These are phyloP conservation scores for Ptilonorhynchus violaceus DNA, from an alignment of 2,113 vertebrate genomes.

Conservation along the genomic window DNA sequence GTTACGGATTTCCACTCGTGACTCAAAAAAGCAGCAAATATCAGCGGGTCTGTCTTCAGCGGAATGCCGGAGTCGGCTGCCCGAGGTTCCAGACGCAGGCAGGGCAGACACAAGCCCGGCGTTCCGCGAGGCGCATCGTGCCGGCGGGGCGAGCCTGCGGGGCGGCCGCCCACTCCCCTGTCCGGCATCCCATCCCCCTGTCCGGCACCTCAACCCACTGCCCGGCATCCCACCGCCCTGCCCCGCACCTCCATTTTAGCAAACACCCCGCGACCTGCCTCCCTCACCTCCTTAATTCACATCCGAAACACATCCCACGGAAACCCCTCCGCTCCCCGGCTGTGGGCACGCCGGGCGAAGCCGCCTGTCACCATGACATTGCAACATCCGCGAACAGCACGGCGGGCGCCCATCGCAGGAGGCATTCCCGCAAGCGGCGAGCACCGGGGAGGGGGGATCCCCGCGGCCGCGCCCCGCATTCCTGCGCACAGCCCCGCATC, in stretches of 20 bases:
- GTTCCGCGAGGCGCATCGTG: neutral
- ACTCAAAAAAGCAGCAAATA: neutral
- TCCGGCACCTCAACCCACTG: neutral
- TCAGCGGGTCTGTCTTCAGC: neutral
- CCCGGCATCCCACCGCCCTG: neutral
- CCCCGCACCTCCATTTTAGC: neutral
- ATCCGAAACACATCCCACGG: neutral
- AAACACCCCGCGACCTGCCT: neutral
- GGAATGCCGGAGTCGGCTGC: neutral
- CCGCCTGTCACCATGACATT: neutral
- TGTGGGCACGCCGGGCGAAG: neutral
- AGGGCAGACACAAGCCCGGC: neutral
- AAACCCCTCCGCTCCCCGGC: fast-evolving
- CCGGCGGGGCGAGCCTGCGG: fast-evolving
- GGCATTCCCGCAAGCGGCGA: neutral
- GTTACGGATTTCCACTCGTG: neutral
- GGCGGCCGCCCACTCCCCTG: too few relatives aligned
- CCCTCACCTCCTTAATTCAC: neutral
- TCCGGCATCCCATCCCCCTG: neutral
- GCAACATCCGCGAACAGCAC: neutral
- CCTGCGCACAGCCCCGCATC: neutral
- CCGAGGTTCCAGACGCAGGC: neutral
- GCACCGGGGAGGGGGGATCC: neutral
- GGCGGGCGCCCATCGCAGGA: neutral
- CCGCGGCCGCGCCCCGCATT: neutral